These are phyloP conservation scores for Cossypha caffra DNA, from an alignment of 2,797 vertebrate species.

Conservation along the genomic window DNA sequence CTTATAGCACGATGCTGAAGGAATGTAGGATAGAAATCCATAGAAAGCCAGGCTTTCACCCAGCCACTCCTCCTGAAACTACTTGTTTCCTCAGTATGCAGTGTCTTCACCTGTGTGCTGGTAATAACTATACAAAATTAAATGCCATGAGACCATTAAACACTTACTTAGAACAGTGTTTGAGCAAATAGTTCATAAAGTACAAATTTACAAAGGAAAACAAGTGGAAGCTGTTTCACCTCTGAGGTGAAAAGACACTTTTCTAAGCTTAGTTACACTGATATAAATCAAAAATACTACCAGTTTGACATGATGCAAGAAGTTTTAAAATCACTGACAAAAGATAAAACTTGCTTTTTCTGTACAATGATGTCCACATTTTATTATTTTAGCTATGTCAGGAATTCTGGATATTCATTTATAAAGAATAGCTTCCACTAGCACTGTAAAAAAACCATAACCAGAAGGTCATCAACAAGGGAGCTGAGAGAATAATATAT, in stretches of 20 bases:
- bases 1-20: not conserved
- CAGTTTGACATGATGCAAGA: not conserved
- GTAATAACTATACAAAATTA: not conserved
- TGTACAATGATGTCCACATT: not conserved
- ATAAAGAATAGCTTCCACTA: conserved; percentile 16
- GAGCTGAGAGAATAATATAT: conserved; percentile 47
- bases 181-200: not conserved
- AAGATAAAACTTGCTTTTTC: not conserved
- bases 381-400: conserved; percentile 14
- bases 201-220: not conserved
- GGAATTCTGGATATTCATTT: conserved; percentile 8
- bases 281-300: not conserved
- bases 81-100: not conserved
- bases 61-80: not conserved
- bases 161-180: not conserved
- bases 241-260: not conserved
- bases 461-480: conserved; percentile 62
- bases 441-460: not conserved
- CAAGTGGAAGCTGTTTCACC: fast-evolving
- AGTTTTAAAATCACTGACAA: not conserved
- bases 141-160: not conserved
- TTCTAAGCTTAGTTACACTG: not conserved
- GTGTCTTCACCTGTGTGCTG: not conserved
- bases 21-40: not conserved
- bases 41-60: not conserved